A percentile compares a stretch with the other conserved stretches of the same genome.
phyloP scores from a whole-genome alignment of 2,113 vertebrate genomes.

The Amazona guildingii region DNA sequence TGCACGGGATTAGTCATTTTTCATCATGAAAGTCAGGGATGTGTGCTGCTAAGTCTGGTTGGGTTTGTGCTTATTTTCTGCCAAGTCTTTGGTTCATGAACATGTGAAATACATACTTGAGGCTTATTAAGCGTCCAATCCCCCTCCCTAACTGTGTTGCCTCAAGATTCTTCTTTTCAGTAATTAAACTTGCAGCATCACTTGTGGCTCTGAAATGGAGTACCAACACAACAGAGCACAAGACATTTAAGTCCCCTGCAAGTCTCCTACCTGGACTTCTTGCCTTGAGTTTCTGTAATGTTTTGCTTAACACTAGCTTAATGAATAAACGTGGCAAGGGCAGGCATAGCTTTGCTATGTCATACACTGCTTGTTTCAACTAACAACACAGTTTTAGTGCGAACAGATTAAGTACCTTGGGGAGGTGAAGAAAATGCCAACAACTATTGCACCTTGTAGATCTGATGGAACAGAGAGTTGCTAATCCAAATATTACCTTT shows the following conservation, averaged over 20 bases:
- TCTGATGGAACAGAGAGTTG: not conserved
- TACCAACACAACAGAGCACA: not conserved
- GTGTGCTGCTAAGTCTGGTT: not conserved
- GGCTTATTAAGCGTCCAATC: not conserved
- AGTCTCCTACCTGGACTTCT: not conserved
- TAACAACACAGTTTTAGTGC: not conserved
- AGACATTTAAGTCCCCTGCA: not conserved
- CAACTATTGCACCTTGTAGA: not conserved
- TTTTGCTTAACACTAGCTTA: not conserved
- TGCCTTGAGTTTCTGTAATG: not conserved
- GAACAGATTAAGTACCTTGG: not conserved
- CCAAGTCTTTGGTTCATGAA: not conserved
- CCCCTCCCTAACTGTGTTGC: rapidly evolving
- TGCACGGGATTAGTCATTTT: not conserved
- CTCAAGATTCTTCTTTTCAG: not conserved
- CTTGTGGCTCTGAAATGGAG: not conserved
- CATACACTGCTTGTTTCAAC: not conserved
- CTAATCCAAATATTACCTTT: not conserved
- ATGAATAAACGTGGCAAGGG: not conserved
- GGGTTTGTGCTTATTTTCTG: not conserved
- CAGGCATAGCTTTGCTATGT: not conserved
- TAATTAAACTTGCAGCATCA: not conserved
- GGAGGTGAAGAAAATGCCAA: not conserved
- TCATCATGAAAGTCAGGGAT: not conserved
- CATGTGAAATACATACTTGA: not conserved